Percentiles rank a stretch among this genome's conserved stretches.
phyloP scores from a whole-genome alignment of 2,888 invertebrate species.

The Beris morrisii region DNA sequence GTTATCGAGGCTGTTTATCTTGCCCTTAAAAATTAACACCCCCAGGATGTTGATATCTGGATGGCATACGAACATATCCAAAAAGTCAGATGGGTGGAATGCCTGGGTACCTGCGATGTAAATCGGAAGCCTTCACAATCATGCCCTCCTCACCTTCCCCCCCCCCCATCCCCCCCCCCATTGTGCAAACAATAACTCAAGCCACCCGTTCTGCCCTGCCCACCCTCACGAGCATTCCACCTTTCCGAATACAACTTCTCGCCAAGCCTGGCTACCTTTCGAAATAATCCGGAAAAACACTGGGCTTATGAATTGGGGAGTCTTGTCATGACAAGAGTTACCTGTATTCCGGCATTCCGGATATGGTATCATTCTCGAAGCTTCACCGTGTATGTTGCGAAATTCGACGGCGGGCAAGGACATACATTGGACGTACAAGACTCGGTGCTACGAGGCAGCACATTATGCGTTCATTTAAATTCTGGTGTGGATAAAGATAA shows the following conservation, averaged over 20 bases:
- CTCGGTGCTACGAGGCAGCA: conserved; percentile 9
- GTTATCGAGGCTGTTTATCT: conserved; percentile 38
- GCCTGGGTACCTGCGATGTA: conserved; percentile 14
- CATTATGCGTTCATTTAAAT: conserved; percentile 40
- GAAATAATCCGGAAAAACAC: conserved; percentile 10
- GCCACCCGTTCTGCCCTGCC: background rate
- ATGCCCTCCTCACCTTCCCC: background rate
- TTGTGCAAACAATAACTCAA: conserved; percentile 34
- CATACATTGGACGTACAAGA: no score
- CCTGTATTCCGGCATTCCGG: no score
- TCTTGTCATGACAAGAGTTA: background rate
- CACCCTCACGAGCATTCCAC: background rate
- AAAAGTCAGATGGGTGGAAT: conserved; percentile 5
- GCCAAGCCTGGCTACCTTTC: background rate
- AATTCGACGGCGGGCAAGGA: background rate
- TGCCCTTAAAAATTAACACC: conserved; percentile 38
- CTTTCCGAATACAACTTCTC: background rate
- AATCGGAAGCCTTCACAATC: conserved; percentile 5
- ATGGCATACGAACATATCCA: conserved; percentile 29
- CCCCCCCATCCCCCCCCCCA: background rate
- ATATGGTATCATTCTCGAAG: no score
- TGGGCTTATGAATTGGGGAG: conserved; percentile 12
- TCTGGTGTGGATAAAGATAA: conserved; percentile 40
- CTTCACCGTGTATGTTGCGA: no score
- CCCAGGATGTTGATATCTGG: conserved; percentile 35